Conservation (phyloP, 2,113 vertebrate species). For the Dermatemys mawii region DNA sequence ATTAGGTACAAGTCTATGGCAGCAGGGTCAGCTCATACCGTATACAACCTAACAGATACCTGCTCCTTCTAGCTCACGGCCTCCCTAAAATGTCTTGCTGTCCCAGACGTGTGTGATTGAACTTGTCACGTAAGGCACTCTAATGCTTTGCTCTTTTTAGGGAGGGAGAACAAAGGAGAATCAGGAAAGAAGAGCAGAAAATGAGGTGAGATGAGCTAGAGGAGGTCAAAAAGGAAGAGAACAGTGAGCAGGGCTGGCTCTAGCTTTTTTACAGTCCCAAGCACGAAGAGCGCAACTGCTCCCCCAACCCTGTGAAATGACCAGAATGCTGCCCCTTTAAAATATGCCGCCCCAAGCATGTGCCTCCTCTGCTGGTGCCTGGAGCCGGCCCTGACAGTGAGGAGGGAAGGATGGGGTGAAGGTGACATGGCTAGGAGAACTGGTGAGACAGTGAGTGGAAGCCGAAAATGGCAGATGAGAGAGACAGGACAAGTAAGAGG, state of each 20-base stretch:
- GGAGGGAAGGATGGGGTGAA: not conserved
- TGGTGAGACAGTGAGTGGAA: not conserved
- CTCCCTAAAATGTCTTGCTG: not conserved
- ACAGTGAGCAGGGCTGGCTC: no score
- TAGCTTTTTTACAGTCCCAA: no score
- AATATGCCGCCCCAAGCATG: no score
- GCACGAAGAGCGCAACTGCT: no score
- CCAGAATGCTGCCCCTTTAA: no score
- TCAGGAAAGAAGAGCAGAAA: not conserved
- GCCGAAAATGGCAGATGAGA: not conserved
- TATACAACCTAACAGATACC: not conserved
- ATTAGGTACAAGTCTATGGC: not conserved
- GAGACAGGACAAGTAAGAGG: not conserved
- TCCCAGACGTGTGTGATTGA: rapidly evolving
- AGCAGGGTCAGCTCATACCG: not conserved
- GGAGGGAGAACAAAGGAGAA: not conserved
- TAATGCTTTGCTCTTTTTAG: not conserved
- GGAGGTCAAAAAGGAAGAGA: not conserved
- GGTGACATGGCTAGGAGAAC: not conserved
- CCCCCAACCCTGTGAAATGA: no score
- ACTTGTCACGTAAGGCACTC: not conserved
- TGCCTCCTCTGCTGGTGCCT: no score
- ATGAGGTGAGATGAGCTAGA: not conserved
- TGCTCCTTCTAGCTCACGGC: not conserved
- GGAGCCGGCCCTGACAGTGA: no score